Conservation (phyloP, 2,888 invertebrate genomes). For the Pyralis farinalis region DNA sequence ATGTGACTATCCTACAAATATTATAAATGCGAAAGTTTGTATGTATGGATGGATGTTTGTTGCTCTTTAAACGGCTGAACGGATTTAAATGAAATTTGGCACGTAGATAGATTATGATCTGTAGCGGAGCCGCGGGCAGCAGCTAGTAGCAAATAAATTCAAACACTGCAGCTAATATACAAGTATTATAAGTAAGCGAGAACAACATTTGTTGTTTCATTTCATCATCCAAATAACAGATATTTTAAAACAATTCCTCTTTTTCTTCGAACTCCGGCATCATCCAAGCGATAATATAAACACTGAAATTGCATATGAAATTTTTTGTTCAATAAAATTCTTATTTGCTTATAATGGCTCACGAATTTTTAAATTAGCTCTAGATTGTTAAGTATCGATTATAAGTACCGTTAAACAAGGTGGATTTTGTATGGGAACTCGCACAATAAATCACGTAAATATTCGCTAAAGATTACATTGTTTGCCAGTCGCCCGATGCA, state of each 20-base stretch:
- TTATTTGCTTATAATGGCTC: conserved; percentile 6
- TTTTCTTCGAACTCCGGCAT: neutral
- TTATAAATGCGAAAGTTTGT: no score
- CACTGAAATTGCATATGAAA: neutral
- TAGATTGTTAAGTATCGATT: conserved; percentile 12
- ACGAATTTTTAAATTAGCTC: conserved; percentile 11
- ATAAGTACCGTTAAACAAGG: conserved; percentile 9
- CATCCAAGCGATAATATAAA: neutral
- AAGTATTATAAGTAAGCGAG: no score
- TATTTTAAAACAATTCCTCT: neutral
- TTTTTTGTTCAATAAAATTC: conserved; percentile 6
- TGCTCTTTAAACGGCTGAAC: no score
- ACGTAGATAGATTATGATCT: no score
- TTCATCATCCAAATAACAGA: no score
- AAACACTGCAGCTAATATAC: no score
- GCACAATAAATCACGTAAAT: conserved; percentile 23
- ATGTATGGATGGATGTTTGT: no score
- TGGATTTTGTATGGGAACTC: conserved; percentile 23
- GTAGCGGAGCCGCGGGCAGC: no score
- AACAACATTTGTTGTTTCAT: no score
- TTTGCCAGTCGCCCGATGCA: conserved; percentile 2
- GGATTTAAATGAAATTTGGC: no score
- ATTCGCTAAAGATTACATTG: conserved; percentile 22
- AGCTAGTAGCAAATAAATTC: no score
- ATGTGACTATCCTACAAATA: no score